These are phyloP conservation scores for Phataginus tricuspis DNA, from an alignment of 2,797 vertebrate species.

Conservation along the genomic window DNA sequence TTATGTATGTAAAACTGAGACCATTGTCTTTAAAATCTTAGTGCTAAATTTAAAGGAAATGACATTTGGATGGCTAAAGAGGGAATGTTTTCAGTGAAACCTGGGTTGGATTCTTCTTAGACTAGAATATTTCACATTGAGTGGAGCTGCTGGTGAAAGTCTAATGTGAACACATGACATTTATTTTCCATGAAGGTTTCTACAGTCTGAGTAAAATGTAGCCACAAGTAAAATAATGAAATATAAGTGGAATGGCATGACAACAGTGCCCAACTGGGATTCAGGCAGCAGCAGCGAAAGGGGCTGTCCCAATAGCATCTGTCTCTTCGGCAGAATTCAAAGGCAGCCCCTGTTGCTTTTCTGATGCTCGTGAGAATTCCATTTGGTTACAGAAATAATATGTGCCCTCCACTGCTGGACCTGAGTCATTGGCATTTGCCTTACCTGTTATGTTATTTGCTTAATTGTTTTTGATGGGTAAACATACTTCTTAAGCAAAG, in stretches of 20 bases:
- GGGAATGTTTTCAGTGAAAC: background rate
- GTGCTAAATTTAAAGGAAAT: background rate
- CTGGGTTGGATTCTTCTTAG: background rate
- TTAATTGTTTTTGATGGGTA: slow-evolving; percentile 54
- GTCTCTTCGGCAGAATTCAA: slow-evolving; percentile 63
- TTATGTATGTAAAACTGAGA: background rate
- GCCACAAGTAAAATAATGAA: slow-evolving; percentile 49
- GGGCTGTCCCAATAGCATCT: slow-evolving; percentile 53
- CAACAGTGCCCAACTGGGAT: background rate
- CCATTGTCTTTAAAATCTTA: background rate
- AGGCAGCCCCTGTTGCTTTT: background rate
- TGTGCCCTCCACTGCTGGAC: slow-evolving; percentile 16
- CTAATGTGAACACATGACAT: slow-evolving; percentile 42
- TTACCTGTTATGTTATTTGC: slow-evolving; percentile 51
- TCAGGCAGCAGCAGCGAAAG: slow-evolving; percentile 18
- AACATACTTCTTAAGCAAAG: slow-evolving; percentile 51
- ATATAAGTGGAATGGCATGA: background rate
- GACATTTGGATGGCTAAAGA: background rate
- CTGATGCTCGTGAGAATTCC: background rate
- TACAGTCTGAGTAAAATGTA: slow-evolving; percentile 22
- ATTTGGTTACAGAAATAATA: slow-evolving; percentile 27
- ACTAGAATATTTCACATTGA: background rate
- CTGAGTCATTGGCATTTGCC: slow-evolving; percentile 46
- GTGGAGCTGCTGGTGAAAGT: background rate
- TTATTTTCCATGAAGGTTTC: slow-evolving; percentile 52